These are phyloP conservation scores for Tetragonula carbonaria DNA, from an alignment of 2,888 invertebrate species.

Conservation along the genomic window DNA sequence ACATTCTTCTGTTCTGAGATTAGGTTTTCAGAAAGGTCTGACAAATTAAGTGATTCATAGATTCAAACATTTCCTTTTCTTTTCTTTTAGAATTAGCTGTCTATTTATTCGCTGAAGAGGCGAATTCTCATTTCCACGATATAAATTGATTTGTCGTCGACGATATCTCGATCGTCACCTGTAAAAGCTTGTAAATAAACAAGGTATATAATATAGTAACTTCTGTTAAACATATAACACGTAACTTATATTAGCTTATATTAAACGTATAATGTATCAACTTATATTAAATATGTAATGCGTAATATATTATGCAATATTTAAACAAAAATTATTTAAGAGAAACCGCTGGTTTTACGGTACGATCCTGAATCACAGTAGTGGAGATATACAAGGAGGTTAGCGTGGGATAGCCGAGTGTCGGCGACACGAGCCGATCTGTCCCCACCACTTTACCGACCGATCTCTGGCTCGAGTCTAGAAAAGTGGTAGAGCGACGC, in stretches of 20 bases:
- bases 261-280: no score
- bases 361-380: conserved; percentile 39
- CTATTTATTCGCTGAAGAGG: neutral
- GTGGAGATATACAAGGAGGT: conserved; percentile 17
- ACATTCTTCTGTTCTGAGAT: neutral
- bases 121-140: neutral
- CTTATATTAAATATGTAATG: no score
- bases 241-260: no score
- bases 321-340: conserved; percentile 7
- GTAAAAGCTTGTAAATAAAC: neutral
- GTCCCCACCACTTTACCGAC: conserved; percentile 46
- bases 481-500: conserved; percentile 32
- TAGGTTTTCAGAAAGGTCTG: neutral
- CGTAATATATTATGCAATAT: no score
- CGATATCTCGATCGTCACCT: neutral
- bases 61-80: neutral
- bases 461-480: conserved; percentile 51
- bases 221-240: no score
- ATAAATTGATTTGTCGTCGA: neutral
- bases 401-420: conserved; percentile 53
- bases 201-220: neutral
- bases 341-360: conserved; percentile 13
- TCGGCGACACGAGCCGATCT: conserved; percentile 67
- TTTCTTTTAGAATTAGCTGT: neutral
- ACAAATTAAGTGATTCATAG: neutral